Conservation (phyloP, 2,113 vertebrate species). For the Junco hyemalis region DNA sequence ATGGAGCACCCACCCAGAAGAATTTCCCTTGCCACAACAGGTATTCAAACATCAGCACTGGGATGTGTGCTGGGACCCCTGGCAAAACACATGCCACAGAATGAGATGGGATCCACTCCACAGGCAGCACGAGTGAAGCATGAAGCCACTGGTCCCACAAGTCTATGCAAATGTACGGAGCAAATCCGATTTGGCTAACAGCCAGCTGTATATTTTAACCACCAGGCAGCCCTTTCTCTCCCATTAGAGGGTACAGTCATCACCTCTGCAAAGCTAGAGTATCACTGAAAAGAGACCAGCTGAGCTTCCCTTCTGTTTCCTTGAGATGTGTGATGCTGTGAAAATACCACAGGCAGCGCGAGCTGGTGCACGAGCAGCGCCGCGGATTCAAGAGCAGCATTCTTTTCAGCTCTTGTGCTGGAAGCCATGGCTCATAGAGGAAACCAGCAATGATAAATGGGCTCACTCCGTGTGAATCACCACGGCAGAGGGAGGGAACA, state of each 20-base stretch:
- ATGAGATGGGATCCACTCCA: background rate
- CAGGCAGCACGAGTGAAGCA: background rate
- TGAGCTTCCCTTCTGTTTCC: constrained; percentile 59
- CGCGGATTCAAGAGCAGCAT: background rate
- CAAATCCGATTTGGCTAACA: background rate
- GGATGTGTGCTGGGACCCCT: fast-evolving
- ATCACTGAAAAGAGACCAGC: constrained; percentile 36
- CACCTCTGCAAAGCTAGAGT: constrained; percentile 33
- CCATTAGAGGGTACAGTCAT: constrained; percentile 19
- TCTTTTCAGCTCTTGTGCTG: background rate
- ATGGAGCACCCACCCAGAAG: background rate
- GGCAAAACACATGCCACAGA: background rate
- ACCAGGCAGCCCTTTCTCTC: background rate
- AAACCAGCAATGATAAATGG: background rate
- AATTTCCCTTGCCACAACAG: background rate
- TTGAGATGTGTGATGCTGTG: constrained; percentile 39
- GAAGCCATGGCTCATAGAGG: background rate
- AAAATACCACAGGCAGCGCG: constrained; percentile 38
- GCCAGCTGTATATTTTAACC: constrained; percentile 18
- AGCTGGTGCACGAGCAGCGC: background rate
- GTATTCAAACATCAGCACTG: background rate
- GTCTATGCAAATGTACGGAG: background rate
- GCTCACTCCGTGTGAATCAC: background rate
- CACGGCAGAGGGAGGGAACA: background rate
- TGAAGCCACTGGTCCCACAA: background rate